Evolutionary conservation across 2,797 vertebrate genomes (phyloP).

Genomic region (Potorous gilbertii): DNA sequence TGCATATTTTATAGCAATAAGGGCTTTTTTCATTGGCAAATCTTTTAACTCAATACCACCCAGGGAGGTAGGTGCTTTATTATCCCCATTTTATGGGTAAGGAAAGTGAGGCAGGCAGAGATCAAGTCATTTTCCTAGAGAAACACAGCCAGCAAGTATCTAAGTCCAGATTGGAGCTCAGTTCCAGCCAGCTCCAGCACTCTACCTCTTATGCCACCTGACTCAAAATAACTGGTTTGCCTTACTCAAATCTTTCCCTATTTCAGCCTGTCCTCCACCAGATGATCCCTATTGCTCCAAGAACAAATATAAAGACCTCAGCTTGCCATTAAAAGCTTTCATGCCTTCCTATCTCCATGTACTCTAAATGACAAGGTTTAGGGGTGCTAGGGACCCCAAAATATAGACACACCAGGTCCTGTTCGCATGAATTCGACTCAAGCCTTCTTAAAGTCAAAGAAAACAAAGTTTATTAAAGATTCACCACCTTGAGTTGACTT

Average conservation of each 20-base stretch:
- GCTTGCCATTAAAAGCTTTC: background rate
- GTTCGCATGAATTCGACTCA: too few species aligned
- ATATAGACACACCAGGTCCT: too few species aligned
- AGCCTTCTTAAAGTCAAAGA: too few species aligned
- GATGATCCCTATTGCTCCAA: background rate
- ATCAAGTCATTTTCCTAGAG: background rate
- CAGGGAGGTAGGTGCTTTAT: background rate
- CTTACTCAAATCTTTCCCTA: background rate
- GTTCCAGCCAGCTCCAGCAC: background rate
- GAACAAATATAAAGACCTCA: background rate
- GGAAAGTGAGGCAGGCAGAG: background rate
- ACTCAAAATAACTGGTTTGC: background rate
- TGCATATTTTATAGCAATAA: background rate
- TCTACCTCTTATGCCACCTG: background rate
- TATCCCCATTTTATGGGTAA: background rate
- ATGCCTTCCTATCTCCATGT: background rate
- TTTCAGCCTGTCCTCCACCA: background rate
- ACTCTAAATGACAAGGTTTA: too few species aligned
- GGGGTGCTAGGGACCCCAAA: too few species aligned
- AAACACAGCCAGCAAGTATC: background rate
- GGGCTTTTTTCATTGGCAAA: background rate
- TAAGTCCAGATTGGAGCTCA: background rate
- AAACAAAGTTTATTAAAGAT: too few species aligned
- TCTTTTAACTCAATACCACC: background rate
- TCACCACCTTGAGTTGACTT: too few species aligned